phyloP scores from a whole-genome alignment of 2,888 invertebrate species.

The Nasonovia ribisnigri region DNA sequence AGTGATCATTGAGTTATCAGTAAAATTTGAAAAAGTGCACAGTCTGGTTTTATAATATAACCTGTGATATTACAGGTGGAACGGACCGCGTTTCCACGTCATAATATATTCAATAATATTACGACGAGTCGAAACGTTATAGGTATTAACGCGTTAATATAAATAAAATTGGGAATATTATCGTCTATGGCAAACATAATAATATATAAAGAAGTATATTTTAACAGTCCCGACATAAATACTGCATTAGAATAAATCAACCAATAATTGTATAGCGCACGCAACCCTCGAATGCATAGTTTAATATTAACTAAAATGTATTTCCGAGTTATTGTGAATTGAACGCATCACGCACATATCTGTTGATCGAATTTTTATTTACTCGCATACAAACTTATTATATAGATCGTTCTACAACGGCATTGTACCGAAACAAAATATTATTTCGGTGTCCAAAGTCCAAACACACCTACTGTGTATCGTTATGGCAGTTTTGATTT shows the following conservation, averaged over 20 bases:
- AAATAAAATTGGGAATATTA: neutral
- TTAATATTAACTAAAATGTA: neutral
- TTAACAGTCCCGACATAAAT: neutral
- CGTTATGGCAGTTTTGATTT: neutral
- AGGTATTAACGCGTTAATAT: neutral
- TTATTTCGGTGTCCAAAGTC: neutral
- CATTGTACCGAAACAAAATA: neutral
- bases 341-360: constrained; percentile 33
- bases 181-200: neutral
- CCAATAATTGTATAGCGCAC: neutral
- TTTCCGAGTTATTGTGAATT: neutral
- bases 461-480: neutral
- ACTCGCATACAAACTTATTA: neutral
- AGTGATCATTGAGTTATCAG: too few species aligned
- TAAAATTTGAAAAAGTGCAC: too few species aligned
- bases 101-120: too few species aligned
- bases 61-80: too few species aligned
- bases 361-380: constrained; percentile 27
- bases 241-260: neutral
- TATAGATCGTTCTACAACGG: neutral
- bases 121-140: neutral
- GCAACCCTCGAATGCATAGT: neutral
- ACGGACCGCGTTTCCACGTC: too few species aligned
- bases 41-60: too few species aligned
- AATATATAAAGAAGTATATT: neutral